Evolutionary conservation across 2,113 vertebrate species (phyloP).

Genomic region (Nanorana parkeri): DNA sequence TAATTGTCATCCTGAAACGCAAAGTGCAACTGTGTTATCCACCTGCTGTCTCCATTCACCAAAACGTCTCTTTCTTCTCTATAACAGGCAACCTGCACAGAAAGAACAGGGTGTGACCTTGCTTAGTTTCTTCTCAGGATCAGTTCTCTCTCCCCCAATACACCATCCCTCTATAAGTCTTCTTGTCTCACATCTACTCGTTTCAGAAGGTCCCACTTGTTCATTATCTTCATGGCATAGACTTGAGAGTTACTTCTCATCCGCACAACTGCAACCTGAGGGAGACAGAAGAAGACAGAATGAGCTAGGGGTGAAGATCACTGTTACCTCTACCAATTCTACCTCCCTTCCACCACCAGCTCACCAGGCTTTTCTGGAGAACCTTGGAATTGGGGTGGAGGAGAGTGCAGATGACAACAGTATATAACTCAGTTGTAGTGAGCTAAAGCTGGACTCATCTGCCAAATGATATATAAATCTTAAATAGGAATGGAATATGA

Average conservation of each 20-base stretch:
- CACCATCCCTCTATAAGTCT: background rate
- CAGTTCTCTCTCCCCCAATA: background rate
- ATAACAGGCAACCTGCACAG: conserved; percentile 79
- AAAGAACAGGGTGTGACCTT: background rate
- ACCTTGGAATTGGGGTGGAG: background rate
- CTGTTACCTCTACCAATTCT: background rate
- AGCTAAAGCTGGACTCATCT: too few relatives aligned
- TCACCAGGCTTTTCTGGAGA: too few relatives aligned
- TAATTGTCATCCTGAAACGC: conserved; percentile 89
- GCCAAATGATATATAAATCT: too few relatives aligned
- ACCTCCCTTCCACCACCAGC: too few relatives aligned
- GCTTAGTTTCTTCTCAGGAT: background rate
- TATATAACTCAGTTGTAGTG: too few relatives aligned
- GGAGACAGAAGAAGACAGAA: background rate
- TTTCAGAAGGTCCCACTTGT: conserved; percentile 88
- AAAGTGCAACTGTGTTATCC: conserved; percentile 87
- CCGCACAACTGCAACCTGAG: conserved; percentile 81
- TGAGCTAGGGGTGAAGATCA: background rate
- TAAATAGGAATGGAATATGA: too few relatives aligned
- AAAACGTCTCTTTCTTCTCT: conserved; percentile 86
- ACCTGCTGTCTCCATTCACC: conserved; percentile 79
- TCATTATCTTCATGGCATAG: conserved; percentile 89
- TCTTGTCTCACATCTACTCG: conserved; percentile 76
- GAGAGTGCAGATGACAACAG: background rate
- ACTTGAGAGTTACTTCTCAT: conserved; percentile 79